Evolutionary conservation across 37 sponge, comb jelly and placozoan genomes (phyloP).

Genomic region (Oopsacas minuta): DNA sequence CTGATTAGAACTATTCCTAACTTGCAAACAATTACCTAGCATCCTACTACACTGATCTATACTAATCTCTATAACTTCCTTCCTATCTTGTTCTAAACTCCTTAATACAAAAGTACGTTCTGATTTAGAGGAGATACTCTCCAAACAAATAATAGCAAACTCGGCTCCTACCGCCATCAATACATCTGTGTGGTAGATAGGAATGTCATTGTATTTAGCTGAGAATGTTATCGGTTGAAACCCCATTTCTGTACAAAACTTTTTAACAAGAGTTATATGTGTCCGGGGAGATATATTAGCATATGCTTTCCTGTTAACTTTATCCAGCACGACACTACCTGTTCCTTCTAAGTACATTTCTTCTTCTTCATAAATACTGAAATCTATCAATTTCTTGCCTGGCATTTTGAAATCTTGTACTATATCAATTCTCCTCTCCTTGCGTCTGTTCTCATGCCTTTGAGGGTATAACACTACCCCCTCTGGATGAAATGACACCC

Average conservation of each 20-base stretch:
- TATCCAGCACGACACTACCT: constrained; percentile 68
- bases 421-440: constrained; percentile 32
- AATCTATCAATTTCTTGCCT: constrained; percentile 28
- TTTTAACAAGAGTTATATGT: not conserved
- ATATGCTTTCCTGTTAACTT: constrained; percentile 40
- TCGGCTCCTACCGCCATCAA: constrained; percentile 34
- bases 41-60: constrained; percentile 24
- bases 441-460: constrained; percentile 27
- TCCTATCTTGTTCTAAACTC: not conserved
- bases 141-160: constrained; percentile 44
- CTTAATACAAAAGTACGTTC: constrained; percentile 24
- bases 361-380: constrained; percentile 30
- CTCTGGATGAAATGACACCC: constrained; percentile 46
- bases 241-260: constrained; percentile 33
- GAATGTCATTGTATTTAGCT: not conserved
- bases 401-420: constrained; percentile 8
- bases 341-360: constrained; percentile 57
- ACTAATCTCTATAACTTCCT: constrained; percentile 25
- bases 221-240: constrained; percentile 35
- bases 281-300: constrained; percentile 47
- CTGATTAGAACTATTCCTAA: constrained; percentile 26
- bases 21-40: constrained; percentile 39
- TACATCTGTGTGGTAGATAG: constrained; percentile 73
- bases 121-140: constrained; percentile 20
- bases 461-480: constrained; percentile 44